These are phyloP conservation scores for Thymelicus sylvestris DNA, from an alignment of 2,888 invertebrate species.

Conservation along the genomic window DNA sequence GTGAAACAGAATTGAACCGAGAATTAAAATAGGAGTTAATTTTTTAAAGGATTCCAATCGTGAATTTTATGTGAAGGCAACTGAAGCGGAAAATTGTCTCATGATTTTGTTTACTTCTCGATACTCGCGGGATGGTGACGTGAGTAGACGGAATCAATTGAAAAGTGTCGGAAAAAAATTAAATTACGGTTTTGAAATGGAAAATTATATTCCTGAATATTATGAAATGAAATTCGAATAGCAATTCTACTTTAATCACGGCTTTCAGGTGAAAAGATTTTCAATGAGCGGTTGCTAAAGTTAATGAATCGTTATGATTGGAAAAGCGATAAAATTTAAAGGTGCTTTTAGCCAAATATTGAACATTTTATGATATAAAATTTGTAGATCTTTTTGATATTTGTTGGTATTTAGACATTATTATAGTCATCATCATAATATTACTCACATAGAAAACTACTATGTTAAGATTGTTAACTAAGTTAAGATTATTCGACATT, in stretches of 20 bases:
- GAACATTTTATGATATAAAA: not conserved
- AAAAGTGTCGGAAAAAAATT: not conserved
- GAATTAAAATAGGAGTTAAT: constrained; percentile 38
- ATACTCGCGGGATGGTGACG: constrained; percentile 17
- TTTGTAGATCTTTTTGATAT: too few relatives aligned
- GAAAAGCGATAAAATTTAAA: not conserved
- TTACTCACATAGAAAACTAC: too few relatives aligned
- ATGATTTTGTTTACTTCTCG: constrained; percentile 32
- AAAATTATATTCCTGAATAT: constrained; percentile 2
- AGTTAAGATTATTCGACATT: too few relatives aligned
- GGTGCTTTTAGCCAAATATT: not conserved
- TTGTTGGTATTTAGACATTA: too few relatives aligned
- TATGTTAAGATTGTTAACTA: too few relatives aligned
- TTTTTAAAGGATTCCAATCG: constrained; percentile 37
- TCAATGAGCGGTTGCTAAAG: not conserved
- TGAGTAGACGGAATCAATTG: constrained; percentile 6
- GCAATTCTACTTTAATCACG: not conserved
- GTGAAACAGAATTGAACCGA: constrained; percentile 27
- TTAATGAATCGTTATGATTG: constrained; percentile 2
- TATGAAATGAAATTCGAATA: not conserved
- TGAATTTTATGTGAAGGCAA: constrained; percentile 34
- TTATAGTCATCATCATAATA: too few relatives aligned
- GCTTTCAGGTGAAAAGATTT: not conserved
- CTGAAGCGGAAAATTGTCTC: constrained; percentile 37
- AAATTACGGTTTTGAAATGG: constrained; percentile 1